Conservation (phyloP, 2,113 vertebrate genomes). For the Thunnus thynnus region DNA sequence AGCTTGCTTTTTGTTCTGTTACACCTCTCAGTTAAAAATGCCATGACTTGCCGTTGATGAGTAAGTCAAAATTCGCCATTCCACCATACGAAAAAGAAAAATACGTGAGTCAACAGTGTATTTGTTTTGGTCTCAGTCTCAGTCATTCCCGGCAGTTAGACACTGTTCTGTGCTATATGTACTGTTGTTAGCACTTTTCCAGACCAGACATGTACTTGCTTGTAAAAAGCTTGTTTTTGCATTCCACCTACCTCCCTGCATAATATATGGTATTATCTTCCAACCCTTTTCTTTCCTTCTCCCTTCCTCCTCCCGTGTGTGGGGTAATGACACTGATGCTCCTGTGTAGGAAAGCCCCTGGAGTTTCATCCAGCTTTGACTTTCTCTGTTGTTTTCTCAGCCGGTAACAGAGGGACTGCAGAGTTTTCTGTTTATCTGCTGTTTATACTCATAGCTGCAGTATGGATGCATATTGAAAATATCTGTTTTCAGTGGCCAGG, state of each 20-base stretch:
- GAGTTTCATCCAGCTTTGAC: constrained; percentile 27
- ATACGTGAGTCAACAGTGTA: neutral
- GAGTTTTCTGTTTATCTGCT: constrained; percentile 28
- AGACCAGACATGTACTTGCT: constrained; percentile 73
- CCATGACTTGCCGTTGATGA: constrained; percentile 22
- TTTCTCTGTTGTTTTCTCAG: constrained; percentile 40
- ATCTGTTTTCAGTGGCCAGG: constrained; percentile 13
- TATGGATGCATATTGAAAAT: neutral
- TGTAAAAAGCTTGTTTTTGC: constrained; percentile 79
- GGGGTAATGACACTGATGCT: constrained; percentile 67
- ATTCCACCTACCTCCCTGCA: constrained; percentile 72
- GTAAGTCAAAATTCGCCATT: constrained; percentile 1
- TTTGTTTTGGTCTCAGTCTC: constrained; percentile 28
- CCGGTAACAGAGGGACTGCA: constrained; percentile 4
- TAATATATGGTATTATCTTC: constrained; percentile 80
- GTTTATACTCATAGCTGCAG: constrained; percentile 1
- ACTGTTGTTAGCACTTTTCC: constrained; percentile 57
- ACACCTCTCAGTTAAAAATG: neutral
- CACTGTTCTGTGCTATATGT: constrained; percentile 40
- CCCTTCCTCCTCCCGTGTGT: constrained; percentile 60
- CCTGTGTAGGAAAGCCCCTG: constrained; percentile 64
- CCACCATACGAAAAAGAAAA: neutral
- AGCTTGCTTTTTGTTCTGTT: constrained; percentile 33
- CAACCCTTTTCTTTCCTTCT: constrained; percentile 51
- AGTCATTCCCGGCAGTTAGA: constrained; percentile 25